Percentiles rank a stretch among this genome's conserved stretches.
These are phyloP conservation scores for Fregata magnificens DNA, from an alignment of 2,113 vertebrate genomes.

Conservation along the genomic window DNA sequence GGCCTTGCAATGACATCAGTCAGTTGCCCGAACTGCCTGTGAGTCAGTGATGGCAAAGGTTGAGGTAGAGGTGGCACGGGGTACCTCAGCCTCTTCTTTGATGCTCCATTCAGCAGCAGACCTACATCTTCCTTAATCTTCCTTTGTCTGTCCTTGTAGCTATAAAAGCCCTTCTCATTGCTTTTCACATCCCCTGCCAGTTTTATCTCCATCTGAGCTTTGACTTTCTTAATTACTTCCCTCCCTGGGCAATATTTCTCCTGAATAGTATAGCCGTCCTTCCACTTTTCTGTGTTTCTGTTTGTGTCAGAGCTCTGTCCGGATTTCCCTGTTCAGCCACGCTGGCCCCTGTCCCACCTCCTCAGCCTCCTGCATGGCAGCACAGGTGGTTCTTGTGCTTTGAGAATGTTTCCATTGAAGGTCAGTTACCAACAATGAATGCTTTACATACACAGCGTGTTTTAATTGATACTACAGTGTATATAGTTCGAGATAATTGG, in stretches of 20 bases:
- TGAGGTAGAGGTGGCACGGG: not conserved
- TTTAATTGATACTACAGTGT: not conserved
- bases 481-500: not conserved
- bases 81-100: not conserved
- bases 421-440: not conserved
- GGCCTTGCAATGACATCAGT: not conserved
- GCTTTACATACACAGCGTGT: not conserved
- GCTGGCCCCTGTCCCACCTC: not conserved
- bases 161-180: not conserved
- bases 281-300: not conserved
- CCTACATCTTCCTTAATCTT: not conserved
- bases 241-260: not conserved
- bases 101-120: not conserved
- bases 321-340: not conserved
- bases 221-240: not conserved
- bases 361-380: not conserved
- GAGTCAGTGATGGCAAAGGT: not conserved
- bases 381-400: not conserved
- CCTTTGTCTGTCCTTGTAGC: not conserved
- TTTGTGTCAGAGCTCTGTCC: not conserved
- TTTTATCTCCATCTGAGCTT: not conserved
- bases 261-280: not conserved
- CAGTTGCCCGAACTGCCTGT: not conserved
- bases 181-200: not conserved
- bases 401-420: not conserved